Evolutionary conservation across 2,797 vertebrate genomes (phyloP).

Genomic region (Coregonus sp.): DNA sequence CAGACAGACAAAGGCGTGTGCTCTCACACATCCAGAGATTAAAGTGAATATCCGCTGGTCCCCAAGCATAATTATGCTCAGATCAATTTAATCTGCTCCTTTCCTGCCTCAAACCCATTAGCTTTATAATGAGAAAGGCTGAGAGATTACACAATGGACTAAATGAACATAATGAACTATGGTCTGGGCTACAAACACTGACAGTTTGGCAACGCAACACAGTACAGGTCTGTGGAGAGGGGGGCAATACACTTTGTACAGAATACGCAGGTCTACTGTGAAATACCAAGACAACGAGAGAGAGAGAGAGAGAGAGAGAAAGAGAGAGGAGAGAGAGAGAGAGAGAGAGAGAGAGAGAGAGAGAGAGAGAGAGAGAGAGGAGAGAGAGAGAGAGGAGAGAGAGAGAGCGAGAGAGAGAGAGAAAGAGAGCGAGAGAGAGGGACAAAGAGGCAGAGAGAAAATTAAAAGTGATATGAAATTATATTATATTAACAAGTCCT

Average conservation of each 20-base stretch:
- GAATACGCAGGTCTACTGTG: neutral
- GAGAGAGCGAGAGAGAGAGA: no score
- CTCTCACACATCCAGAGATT: slow-evolving; percentile 1
- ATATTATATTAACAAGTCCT: no score
- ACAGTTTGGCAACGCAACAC: neutral
- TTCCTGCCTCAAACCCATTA: slow-evolving; percentile 19
- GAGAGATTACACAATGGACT: slow-evolving; percentile 25
- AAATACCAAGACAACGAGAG: neutral
- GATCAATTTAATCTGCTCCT: slow-evolving; percentile 29
- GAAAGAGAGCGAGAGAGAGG: neutral
- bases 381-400: no score
- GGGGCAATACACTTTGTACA: neutral
- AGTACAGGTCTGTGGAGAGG: neutral
- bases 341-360: no score
- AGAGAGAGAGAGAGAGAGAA: no score
- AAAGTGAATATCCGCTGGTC: slow-evolving; percentile 22
- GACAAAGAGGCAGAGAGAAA: no score
- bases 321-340: no score
- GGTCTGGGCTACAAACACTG: slow-evolving; percentile 18
- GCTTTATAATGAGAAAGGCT: slow-evolving; percentile 20
- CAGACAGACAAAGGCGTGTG: slow-evolving; percentile 4
- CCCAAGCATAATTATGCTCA: slow-evolving; percentile 21
- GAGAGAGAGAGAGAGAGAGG: no score
- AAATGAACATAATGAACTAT: slow-evolving; percentile 29
- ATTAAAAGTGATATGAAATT: no score